phyloP scores from a whole-genome alignment of 1,140 invertebrate genomes.

The Drosophila prosaltans region DNA sequence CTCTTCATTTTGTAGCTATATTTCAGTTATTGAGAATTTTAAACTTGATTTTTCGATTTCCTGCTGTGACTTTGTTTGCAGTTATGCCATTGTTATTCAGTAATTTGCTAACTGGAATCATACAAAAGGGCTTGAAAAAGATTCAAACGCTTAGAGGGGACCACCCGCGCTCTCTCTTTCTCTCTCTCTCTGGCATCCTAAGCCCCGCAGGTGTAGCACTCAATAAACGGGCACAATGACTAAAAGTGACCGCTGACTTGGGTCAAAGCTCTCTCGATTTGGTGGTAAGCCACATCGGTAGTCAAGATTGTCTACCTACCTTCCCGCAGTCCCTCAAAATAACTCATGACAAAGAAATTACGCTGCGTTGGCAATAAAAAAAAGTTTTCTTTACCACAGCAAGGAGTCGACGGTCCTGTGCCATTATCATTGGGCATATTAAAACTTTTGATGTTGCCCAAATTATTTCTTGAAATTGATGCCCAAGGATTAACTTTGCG shows the following conservation, averaged over 20 bases:
- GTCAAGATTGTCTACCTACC: too few relatives aligned
- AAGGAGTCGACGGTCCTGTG: conserved; percentile 20
- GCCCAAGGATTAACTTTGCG: conserved; percentile 78
- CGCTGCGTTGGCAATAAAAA: conserved; percentile 69
- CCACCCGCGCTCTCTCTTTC: neutral
- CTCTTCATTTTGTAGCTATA: neutral
- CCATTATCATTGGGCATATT: conserved; percentile 80
- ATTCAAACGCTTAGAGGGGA: conserved; percentile 6
- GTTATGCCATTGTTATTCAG: neutral
- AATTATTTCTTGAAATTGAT: conserved; percentile 80
- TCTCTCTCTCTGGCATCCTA: conserved; percentile 1
- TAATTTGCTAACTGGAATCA: neutral
- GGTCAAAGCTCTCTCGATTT: conserved; percentile 44
- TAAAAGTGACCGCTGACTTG: conserved; percentile 59
- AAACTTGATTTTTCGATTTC: neutral
- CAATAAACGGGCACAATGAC: conserved; percentile 75
- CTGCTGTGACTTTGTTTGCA: neutral
- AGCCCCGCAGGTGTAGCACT: conserved; percentile 63
- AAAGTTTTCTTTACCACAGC: conserved; percentile 48
- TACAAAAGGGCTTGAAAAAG: conserved; percentile 3
- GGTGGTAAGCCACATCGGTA: conserved; percentile 34
- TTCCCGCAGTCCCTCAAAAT: conserved; percentile 26
- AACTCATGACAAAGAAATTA: conserved; percentile 78
- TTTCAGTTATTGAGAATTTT: neutral
- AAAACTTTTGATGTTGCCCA: conserved; percentile 80